Evolutionary conservation across 2,888 invertebrate species (phyloP), one percentile per base, ranked within the genome.

Genomic region (Lymantria dispar): DNA sequence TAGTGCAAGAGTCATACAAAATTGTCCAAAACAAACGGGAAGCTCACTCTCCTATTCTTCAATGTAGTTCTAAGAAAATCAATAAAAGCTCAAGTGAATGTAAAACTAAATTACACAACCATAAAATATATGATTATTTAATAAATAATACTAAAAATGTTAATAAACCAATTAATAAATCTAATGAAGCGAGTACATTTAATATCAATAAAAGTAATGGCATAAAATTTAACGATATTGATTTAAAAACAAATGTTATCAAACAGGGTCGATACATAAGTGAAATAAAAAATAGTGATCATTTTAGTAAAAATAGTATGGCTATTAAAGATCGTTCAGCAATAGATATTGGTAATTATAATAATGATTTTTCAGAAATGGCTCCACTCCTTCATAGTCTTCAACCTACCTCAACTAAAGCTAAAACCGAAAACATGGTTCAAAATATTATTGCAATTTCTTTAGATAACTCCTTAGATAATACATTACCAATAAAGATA

Each of bases 21-120:
- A 49, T 36, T 9, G 36, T 8, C 12, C 38, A 44, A 38, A 42
- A 50, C 12, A 44, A 29, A 12, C 7, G 8, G 12, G 50, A 59
- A 54, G 47, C 42, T 11, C 52, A 48, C 29, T 64, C 64, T 0
- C 64, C 64, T 7, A 64, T 64, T 30, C 13, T 64, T 10, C 57
- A 44, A 33, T 57, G 59, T 33, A 54, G 40, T 40, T 37, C 37
- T 48, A 36, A 14, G 11, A 0, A 52, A 13, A 10, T 30, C 29
- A 64, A 60, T 33, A 58, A 43, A 47, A 44, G 15, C n/a, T 45
- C 48, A 44, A 29, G 36, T 0, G 40, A 50, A 38, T 42, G 0
- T 46, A 3, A 8, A 33, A 9, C 38, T 14, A 45, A 41, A 10
- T 9, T 10, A 13, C 7, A 10, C 10, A 36, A 36, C 12, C 41